Base-by-base conservation (phyloP, 2,797 vertebrate species). In the Graptemys geographica region DNA sequence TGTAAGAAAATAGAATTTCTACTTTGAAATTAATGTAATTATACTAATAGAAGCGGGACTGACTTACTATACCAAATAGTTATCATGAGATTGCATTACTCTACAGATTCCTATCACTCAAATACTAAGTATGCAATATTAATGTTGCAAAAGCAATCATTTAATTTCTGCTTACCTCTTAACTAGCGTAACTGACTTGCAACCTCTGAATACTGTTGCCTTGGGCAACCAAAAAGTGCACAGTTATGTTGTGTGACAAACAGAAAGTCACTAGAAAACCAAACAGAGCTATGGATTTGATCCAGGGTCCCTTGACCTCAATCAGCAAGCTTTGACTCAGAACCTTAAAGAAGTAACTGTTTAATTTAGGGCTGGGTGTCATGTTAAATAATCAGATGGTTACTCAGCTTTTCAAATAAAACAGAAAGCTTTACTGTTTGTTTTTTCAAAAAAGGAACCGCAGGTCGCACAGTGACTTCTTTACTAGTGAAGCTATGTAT, bases 1-100 rank as follows among this genome's bases (percentile, higher is more conserved):
- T 90, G 9, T 51, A 94, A 83, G 96, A 96, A 92, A 91, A 95
- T 37, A 96, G 82, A 94, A 93, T 94, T 93, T 94, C 57, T 96
- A 79, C 86, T 93, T 85, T 90, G 92, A 92, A 97, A 89, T n/a
- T 69, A 83, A 5, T 90, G 33, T 86, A 90, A 83, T 81, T 90
- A 69, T 94, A 82, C 93, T 90, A 89, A 86, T 53, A 83, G 85
- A 80, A 15, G 18, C 2, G 41, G 91, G 28, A 49, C 79, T 85
- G 57, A 89, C 78, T 88, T 90, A 12, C 18, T 87, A 72, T 51
- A 79, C 13, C 8, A 81, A 52, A 7, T 65, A 84, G 47, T 76
- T 87, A 62, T 41, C 80, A 41, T 74, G 23, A 78, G 81, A 92
- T 88, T 84, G 28, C 53, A 79, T 83, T 94, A 79, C 13, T 87